A percentile compares a stretch with the other conserved stretches of the same genome.
These are phyloP conservation scores for Lepilemur septentrionalis DNA, from an alignment of 2,797 vertebrate species.

Conservation along the genomic window DNA sequence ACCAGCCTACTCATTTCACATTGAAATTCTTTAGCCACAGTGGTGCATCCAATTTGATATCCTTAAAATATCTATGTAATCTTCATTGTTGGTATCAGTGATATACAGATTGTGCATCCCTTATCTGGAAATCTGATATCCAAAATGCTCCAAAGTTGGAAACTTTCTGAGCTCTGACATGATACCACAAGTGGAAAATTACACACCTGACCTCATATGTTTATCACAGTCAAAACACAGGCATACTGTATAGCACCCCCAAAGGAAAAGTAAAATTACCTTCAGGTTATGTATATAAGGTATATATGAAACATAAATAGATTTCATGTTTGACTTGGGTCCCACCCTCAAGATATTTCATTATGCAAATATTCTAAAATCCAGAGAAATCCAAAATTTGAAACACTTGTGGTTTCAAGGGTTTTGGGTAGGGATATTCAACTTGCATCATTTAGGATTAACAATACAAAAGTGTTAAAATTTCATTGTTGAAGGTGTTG, in stretches of 20 bases:
- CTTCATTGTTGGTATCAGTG: background rate
- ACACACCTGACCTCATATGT: background rate
- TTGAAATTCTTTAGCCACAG: background rate
- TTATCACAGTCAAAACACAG: background rate
- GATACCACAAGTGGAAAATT: background rate
- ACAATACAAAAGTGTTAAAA: background rate
- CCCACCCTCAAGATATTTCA: background rate
- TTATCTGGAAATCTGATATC: background rate
- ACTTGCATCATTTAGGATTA: background rate
- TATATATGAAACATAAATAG: background rate
- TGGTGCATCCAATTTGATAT: background rate
- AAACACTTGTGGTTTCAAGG: too few relatives aligned
- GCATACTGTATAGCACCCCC: background rate
- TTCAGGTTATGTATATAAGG: background rate
- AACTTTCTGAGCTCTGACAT: background rate
- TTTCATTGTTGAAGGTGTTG: background rate
- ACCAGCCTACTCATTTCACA: background rate
- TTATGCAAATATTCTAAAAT: background rate
- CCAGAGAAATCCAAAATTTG: background rate
- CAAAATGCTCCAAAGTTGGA: background rate
- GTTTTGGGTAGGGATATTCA: background rate
- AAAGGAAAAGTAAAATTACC: background rate
- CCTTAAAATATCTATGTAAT: background rate
- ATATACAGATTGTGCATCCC: background rate
- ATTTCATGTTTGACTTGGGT: background rate